phyloP scores from a whole-genome alignment of 2,888 invertebrate genomes.

The Leptopterna dolabrata region DNA sequence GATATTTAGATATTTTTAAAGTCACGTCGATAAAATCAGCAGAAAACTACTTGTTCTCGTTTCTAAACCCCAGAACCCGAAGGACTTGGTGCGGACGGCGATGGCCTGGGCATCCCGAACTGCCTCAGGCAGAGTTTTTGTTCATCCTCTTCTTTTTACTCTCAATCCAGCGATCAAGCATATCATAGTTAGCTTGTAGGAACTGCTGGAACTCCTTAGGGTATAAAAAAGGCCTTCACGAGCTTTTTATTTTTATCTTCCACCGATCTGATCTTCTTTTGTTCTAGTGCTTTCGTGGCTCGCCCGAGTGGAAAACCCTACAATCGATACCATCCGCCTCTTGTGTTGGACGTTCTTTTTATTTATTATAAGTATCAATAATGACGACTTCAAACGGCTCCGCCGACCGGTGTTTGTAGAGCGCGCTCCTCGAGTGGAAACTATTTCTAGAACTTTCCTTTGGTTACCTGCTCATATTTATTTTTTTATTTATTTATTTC shows the following conservation, averaged over 20 bases:
- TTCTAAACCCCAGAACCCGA: too few relatives aligned
- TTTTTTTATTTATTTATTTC: too few relatives aligned
- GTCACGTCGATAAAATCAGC: too few relatives aligned
- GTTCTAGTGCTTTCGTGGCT: background rate
- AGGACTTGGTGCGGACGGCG: background rate
- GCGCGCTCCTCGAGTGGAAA: background rate
- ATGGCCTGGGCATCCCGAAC: background rate
- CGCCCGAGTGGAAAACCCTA: conserved; percentile 7
- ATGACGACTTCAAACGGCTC: background rate
- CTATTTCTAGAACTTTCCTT: too few relatives aligned
- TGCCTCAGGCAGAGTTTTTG: background rate
- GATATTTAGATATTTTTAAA: too few relatives aligned
- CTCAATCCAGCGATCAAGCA: conserved; percentile 8
- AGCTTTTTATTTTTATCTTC: background rate
- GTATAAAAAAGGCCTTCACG: conserved; percentile 11
- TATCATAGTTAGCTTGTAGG: conserved; percentile 11
- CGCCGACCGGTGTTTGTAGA: background rate
- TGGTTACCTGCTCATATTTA: too few relatives aligned
- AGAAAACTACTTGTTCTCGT: too few relatives aligned
- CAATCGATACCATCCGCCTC: background rate
- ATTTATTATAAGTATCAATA: conserved; percentile 5
- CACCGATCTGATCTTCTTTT: background rate
- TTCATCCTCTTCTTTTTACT: background rate
- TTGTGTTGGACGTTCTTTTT: background rate
- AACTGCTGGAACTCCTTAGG: conserved; percentile 11